phyloP scores from a whole-genome alignment of 2,797 vertebrate genomes.

The Sitta carolinensis region DNA sequence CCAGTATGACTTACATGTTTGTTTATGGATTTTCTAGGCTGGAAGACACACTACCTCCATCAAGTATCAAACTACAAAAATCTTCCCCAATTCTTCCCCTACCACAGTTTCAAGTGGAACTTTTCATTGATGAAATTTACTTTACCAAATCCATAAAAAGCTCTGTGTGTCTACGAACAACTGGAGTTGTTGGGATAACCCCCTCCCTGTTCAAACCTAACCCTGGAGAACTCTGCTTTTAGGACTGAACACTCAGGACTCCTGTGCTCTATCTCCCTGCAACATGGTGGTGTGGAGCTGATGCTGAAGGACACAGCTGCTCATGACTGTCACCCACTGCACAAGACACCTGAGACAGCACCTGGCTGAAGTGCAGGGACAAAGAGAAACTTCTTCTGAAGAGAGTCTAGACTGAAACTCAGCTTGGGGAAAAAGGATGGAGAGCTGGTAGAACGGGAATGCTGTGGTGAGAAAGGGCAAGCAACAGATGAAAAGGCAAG shows the following conservation, averaged over 20 bases:
- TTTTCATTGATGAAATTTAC: not conserved
- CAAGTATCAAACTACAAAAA: not conserved
- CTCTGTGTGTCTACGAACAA: not conserved
- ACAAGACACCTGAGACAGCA: not conserved
- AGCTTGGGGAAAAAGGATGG: not conserved
- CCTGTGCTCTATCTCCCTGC: not conserved
- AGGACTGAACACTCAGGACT: not conserved
- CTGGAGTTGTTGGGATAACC: not conserved
- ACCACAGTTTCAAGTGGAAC: not conserved
- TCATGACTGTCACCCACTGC: not conserved
- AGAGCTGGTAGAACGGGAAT: not conserved
- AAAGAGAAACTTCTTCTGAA: not conserved
- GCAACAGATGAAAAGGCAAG: not conserved
- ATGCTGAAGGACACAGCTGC: not conserved
- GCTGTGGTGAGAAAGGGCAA: not conserved
- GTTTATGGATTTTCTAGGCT: not conserved
- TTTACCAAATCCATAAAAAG: not conserved
- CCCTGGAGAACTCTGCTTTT: not conserved
- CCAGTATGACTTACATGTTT: rapidly evolving
- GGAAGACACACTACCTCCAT: not conserved
- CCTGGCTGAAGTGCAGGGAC: not conserved
- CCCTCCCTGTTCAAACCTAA: not conserved
- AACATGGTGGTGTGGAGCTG: not conserved
- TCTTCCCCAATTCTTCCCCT: not conserved
- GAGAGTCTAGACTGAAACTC: not conserved